Evolutionary conservation across 1,140 invertebrate species (phyloP), one percentile per base, ranked within the genome.

Genomic region (Phymorhynchus buccinoides): DNA sequence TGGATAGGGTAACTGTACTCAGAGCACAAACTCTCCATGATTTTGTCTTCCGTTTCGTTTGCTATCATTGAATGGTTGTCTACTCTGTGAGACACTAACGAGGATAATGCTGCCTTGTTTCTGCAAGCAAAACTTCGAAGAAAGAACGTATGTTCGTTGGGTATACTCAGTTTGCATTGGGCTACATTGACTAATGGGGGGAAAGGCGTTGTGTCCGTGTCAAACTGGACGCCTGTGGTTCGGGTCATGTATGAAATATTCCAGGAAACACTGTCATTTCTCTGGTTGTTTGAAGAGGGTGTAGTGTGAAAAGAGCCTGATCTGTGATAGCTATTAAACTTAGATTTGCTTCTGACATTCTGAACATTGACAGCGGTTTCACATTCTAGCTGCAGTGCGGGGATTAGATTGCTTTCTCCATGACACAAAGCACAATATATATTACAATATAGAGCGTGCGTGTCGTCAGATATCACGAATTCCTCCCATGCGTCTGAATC

Each of bases 1-100:
- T 4, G 16, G 18, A 83, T 62, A 6, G 81, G 81, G 41, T 44
- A 83, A 1, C 22, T 83, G 81, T 83, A 83, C 32, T 71, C 32
- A 22, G 6, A 35, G 32, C 62, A 71, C 16, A 83, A n/a, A 12
- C 44, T 66, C 3, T 37, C 39, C 7, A 73, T 42, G 14, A 32
- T 9, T 3, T 83, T 16, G 0, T 3, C 62, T 14, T 27, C 62
- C 42, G 16, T n/a, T 1, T 35, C 44, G 1, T 52, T 32, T 3
- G 39, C 22, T 32, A 32, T n/a, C 27, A 42, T 62, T 42, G 41
- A 12, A 0, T 81, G 9, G 77, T 62, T 22, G 22, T 27, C 56
- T 27, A 22, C 14, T 16, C 56, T 62, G 12, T 62, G 14, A 62
- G 22, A 27, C 56, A 27, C 14, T 6, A 27, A 22, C n/a, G n/a